Percentiles rank a stretch among this genome's conserved stretches.
phyloP scores from a whole-genome alignment of 2,888 invertebrate genomes.

The Orgyia antiqua region DNA sequence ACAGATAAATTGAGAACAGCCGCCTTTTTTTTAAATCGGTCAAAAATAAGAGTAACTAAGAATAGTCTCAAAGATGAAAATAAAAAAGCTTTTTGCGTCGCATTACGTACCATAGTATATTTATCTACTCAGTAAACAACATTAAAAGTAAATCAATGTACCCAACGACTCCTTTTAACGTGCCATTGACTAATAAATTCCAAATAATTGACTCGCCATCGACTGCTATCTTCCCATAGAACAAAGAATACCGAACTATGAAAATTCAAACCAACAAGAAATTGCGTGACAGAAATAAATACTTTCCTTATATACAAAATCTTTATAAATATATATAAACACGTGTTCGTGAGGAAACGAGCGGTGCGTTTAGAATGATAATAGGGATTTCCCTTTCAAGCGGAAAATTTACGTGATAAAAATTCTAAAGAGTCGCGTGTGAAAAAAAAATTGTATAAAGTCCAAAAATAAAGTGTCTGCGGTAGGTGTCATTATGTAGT shows the following conservation, averaged over 20 bases:
- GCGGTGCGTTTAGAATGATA: slow-evolving; percentile 65
- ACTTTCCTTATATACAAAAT: slow-evolving; percentile 47
- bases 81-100: background rate
- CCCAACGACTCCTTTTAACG: slow-evolving; percentile 38
- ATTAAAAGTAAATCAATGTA: slow-evolving; percentile 35
- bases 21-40: no score
- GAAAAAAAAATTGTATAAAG: slow-evolving; percentile 70
- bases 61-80: no score
- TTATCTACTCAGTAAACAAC: slow-evolving; percentile 11
- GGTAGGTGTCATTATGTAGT: slow-evolving; percentile 72
- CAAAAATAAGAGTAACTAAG: no score
- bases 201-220: slow-evolving; percentile 49
- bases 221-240: slow-evolving; percentile 24
- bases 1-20: no score
- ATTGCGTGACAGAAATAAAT: slow-evolving; percentile 74
- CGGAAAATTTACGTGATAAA: slow-evolving; percentile 77
- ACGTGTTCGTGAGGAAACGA: slow-evolving; percentile 73
- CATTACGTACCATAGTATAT: background rate
- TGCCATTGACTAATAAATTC: slow-evolving; percentile 50
- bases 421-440: slow-evolving; percentile 72
- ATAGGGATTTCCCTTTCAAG: slow-evolving; percentile 75
- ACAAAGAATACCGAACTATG: slow-evolving; percentile 40
- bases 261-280: slow-evolving; percentile 52
- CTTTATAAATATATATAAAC: slow-evolving; percentile 55
- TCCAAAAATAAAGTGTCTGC: slow-evolving; percentile 71